These are phyloP conservation scores for Bombyx mandarina DNA, from an alignment of 1,140 invertebrate species.

Conservation along the genomic window DNA sequence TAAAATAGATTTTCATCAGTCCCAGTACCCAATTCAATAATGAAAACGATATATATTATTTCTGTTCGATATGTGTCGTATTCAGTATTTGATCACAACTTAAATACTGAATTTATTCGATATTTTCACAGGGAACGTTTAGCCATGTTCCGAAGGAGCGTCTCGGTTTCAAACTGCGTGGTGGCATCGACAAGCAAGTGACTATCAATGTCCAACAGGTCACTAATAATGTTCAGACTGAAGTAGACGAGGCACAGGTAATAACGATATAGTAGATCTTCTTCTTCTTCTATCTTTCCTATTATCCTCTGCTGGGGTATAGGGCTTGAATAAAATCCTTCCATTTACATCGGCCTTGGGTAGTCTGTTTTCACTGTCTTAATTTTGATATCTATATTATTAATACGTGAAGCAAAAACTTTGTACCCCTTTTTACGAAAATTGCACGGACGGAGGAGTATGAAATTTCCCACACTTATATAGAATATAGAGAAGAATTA, in stretches of 20 bases:
- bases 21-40: too few species aligned
- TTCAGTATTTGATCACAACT: neutral
- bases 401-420: too few species aligned
- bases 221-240: conserved; percentile 76
- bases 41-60: neutral
- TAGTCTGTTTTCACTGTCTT: too few species aligned
- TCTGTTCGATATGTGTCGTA: neutral
- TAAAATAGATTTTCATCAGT: neutral
- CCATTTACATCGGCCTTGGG: too few species aligned
- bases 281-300: too few species aligned
- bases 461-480: too few species aligned
- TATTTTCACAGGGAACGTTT: conserved; percentile 78
- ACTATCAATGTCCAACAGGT: conserved; percentile 92
- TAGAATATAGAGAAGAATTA: too few species aligned
- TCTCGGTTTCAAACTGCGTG: conserved; percentile 92
- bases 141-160: conserved; percentile 90
- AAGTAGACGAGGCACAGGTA: conserved; percentile 53
- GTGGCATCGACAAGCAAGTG: conserved; percentile 93
- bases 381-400: too few species aligned
- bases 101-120: neutral
- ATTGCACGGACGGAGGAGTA: too few species aligned
- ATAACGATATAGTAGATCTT: neutral
- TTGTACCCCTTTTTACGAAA: too few species aligned
- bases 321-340: too few species aligned
- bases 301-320: too few species aligned